phyloP scores from a whole-genome alignment of 2,797 vertebrate species.

The Crypturellus tataupa region DNA sequence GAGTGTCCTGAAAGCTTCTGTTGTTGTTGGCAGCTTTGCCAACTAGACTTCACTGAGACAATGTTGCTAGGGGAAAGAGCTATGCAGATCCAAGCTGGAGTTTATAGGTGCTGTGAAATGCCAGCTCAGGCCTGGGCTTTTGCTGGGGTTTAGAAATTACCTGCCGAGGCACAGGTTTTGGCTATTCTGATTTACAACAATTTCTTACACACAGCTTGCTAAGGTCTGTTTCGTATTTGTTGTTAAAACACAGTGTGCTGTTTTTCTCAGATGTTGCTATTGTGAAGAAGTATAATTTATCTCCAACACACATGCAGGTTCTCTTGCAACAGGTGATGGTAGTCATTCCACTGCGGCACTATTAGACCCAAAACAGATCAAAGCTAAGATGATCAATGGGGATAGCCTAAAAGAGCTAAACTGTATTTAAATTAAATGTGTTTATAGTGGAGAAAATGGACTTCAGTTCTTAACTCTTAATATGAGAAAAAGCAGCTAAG shows the following conservation, averaged over 20 bases:
- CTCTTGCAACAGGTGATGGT: background rate
- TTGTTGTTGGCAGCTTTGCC: background rate
- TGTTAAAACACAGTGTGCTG: background rate
- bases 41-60: background rate
- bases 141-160: background rate
- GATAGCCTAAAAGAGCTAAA: background rate
- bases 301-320: background rate
- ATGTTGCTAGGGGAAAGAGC: background rate
- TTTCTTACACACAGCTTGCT: background rate
- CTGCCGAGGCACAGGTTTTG: background rate
- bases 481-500: background rate
- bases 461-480: background rate
- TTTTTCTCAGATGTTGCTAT: background rate
- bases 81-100: background rate
- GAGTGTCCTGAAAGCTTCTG: background rate
- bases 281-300: background rate
- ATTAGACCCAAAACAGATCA: background rate
- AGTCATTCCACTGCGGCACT: background rate
- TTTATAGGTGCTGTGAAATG: background rate
- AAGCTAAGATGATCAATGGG: background rate
- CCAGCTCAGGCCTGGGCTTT: background rate
- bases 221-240: background rate
- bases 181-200: background rate
- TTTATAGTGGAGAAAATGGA: background rate
- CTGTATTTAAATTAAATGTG: background rate